Evolutionary conservation across 1,140 invertebrate species (phyloP), one percentile per base, ranked within the genome.

Genomic region (Drosophila subobscura): DNA sequence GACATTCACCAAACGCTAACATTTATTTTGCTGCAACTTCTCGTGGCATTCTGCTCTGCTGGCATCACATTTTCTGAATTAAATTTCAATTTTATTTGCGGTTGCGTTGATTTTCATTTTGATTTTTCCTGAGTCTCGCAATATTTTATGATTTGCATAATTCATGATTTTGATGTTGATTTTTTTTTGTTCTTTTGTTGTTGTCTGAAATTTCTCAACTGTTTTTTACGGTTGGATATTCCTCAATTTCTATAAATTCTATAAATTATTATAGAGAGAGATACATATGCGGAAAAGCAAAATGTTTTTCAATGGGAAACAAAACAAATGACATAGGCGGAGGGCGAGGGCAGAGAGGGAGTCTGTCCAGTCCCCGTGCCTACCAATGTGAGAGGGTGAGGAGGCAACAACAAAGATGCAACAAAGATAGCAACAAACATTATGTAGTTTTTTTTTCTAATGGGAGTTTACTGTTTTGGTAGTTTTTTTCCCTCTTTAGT

Each of bases 1-100:
- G 89, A 91, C 89, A 91, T 91, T 91, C 89, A 91, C 89, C 89
- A 91, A 91, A 86, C 56, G 58, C 58, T 74, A 51, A 52, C 42
- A 61, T 40, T 57, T 78, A 67, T 56, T 77, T 51, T 44, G 50
- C 37, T 46, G 63, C 10, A 51, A 42, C 54, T 37, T 61, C 60
- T 33, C 53, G 60, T 52, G 47, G 50, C 49, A 51, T 60, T 60
- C 10, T 37, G 33, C 10, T 53, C 16, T 59, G 45, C 25, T 44
- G 42, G 51, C 33, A 46, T 66, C 56, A 51, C 47, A 33, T 51
- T 46, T 80, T 81, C 25, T 53, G 63, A 50, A 45, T 83, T 71
- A 64, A 50, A 37, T 37, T 60, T 59, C 55, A 72, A 53, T 47
- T 70, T 74, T 73, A 58, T 49, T 70, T 59, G 61, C 41, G 47